Conservation (phyloP, 2,888 invertebrate species). For the Drosophila diplacantha region DNA sequence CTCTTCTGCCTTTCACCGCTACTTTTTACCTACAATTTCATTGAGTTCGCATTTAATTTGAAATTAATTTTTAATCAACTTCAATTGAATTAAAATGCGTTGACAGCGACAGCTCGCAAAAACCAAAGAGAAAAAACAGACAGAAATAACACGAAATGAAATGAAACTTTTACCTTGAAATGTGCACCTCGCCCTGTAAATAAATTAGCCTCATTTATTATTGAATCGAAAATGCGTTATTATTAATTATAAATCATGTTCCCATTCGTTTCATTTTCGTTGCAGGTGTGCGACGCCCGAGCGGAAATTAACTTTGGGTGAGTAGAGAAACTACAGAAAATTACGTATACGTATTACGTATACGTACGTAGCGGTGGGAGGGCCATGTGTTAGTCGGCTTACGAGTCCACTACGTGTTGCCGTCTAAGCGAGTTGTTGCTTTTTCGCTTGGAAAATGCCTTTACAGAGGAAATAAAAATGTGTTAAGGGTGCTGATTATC, state of each 20-base stretch:
- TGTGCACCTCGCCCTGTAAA: constrained; percentile 38
- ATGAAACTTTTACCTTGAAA: constrained; percentile 15
- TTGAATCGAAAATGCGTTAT: constrained; percentile 51
- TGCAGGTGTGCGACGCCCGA: constrained; percentile 32
- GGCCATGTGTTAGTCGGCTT: constrained; percentile 22
- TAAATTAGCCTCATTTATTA: constrained; percentile 58
- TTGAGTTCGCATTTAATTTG: constrained; percentile 64
- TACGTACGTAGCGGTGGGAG: constrained; percentile 1
- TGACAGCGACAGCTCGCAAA: constrained; percentile 26
- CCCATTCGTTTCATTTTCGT: constrained; percentile 27
- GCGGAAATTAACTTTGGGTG: constrained; percentile 39
- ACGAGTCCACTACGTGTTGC: constrained; percentile 24
- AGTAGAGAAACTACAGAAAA: constrained; percentile 31
- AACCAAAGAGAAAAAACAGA: not conserved
- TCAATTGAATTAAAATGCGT: constrained; percentile 62
- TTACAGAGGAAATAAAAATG: constrained; percentile 3
- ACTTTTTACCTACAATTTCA: constrained; percentile 49
- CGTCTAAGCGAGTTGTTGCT: constrained; percentile 5
- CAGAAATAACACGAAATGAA: not conserved
- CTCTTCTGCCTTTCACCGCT: not conserved
- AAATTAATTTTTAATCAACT: constrained; percentile 67
- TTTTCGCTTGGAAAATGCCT: not conserved
- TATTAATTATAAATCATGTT: constrained; percentile 52
- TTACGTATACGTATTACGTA: constrained; percentile 14
- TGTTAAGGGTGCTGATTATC: not conserved